Evolutionary conservation across 2,113 vertebrate genomes (phyloP).

Genomic region (Daphoenositta chrysoptera): DNA sequence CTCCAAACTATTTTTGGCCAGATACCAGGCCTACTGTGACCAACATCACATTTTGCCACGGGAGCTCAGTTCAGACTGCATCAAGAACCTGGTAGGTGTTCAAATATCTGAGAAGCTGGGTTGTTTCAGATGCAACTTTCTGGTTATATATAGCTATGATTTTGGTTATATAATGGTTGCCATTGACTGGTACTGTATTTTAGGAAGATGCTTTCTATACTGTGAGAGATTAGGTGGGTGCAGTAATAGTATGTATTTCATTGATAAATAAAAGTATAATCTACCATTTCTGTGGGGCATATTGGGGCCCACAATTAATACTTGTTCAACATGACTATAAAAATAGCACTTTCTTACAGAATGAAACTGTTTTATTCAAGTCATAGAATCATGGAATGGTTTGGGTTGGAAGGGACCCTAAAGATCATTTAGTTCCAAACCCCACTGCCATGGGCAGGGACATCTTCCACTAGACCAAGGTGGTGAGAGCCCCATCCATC

Average conservation of each 20-base stretch:
- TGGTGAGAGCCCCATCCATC: background rate
- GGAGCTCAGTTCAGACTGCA: conserved; percentile 77
- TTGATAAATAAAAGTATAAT: background rate
- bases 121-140: background rate
- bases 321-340: background rate
- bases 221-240: background rate
- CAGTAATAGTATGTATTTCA: background rate
- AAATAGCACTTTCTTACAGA: background rate
- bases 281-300: background rate
- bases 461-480: background rate
- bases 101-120: background rate
- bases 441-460: background rate
- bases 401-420: background rate
- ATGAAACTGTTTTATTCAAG: background rate
- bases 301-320: background rate
- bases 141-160: background rate
- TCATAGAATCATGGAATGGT: background rate
- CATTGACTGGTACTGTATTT: background rate
- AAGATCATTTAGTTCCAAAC: background rate
- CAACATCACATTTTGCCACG: conserved; percentile 72
- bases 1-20: conserved; percentile 81
- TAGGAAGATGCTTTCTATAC: background rate
- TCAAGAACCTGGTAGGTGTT: conserved; percentile 84
- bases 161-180: background rate
- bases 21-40: conserved; percentile 71